Conservation (phyloP, 92 coral and sea anemone genomes). For the Epizoanthus stellaris region DNA sequence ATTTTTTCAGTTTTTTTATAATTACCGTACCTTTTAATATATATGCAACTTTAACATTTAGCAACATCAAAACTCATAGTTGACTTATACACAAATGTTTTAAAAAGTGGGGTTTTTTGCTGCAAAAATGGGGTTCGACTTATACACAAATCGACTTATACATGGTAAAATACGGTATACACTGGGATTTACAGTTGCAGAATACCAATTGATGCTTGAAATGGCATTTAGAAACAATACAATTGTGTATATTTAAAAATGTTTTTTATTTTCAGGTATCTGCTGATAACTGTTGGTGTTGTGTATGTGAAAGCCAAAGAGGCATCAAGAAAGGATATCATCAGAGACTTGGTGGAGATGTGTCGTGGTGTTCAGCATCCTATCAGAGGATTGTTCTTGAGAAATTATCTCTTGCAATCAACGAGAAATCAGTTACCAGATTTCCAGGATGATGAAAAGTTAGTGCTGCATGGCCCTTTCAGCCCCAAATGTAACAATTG, state of each 20-base stretch:
- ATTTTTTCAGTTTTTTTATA: no score
- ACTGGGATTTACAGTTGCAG: not conserved
- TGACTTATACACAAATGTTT: no score
- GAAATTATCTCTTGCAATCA: slow-evolving; percentile 92
- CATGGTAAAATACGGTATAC: no score
- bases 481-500: no score
- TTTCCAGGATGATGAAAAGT: slow-evolving; percentile 69
- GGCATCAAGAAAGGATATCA: slow-evolving; percentile 90
- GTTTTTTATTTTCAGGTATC: slow-evolving; percentile 62
- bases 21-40: no score
- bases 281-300: slow-evolving; percentile 95
- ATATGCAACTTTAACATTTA: no score
- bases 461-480: not conserved
- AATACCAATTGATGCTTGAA: not conserved
- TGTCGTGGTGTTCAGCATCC: slow-evolving; percentile 99
- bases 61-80: no score
- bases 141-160: no score
- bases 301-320: slow-evolving; percentile 97
- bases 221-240: not conserved
- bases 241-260: not conserved
- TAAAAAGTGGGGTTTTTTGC: no score
- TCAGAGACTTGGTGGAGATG: slow-evolving; percentile 98
- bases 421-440: slow-evolving; percentile 95
- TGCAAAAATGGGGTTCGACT: no score
- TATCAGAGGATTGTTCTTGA: slow-evolving; percentile 89